Base-by-base conservation (phyloP, 2,797 vertebrate genomes). In the Spinus olivaceus region DNA sequence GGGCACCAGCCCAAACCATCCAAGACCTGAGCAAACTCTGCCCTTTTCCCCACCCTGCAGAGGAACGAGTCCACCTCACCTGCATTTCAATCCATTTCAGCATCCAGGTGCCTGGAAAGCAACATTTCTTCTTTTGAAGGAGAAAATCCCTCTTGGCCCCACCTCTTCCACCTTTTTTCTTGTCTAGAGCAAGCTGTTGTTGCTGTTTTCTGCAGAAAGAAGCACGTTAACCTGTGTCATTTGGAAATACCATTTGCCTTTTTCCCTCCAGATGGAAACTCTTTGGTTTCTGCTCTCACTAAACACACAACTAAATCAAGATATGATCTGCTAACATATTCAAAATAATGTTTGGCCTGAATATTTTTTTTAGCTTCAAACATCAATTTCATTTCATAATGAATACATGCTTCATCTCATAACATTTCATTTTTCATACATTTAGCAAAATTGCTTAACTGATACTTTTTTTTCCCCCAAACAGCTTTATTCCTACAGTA, bases 281-380 rank as follows among this genome's bases (percentile, higher is more conserved):
- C 60, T 84, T 96, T 18, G 33, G 61, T 69, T 95, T 83, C 79
- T 91, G 88, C 90, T 89, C 78, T 81, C 41, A 47, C 47, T 80
- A 77, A 91, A 94, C 33, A 90, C 79, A 90, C 92, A 95, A 96
- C 92, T 92, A 84, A 91, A 92, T 50, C 95, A 92, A 96, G 96
- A 88, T 85, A 91, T 86, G 82, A 95, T 95, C 77, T 95, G 93
- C 89, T 95, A 95, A 96, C 82, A 87, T 74, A 94, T 93, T 97
- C 92, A 95, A 88, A 92, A 94, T 91, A 24, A 86, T 96, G 94
- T 89, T 95, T 95, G 85, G 88, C 81, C 76, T 97, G 73, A 86
- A 66, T 57, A 41, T 28, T 42, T 78, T 88, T 90, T 95, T 94
- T 91, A 90, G 79, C 63, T 81, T 97, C 96, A 96, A 96, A 96